Base-by-base conservation (phyloP, 2,888 invertebrate species). In the Dynastes grantii region DNA sequence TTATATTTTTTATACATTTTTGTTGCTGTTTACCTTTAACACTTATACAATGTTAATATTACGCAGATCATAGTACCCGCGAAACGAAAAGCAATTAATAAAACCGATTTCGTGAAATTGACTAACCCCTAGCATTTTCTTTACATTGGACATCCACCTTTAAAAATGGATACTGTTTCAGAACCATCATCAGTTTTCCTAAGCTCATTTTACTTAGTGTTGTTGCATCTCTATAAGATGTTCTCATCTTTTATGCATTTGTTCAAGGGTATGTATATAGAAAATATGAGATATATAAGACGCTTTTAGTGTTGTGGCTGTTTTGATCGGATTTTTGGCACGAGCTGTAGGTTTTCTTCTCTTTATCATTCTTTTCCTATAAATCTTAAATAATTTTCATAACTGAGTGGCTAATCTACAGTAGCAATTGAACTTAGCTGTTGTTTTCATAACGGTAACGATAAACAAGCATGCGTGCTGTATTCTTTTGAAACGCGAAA, bases 181-280 rank as follows among this genome's bases (percentile, higher is more conserved):
- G 78, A 78, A 73, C 78, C 78, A 71, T 78, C 78, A 63, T 71
- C 70, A 78, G 71, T 78, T 73, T 78, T 71, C 78, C 78, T 78
- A 78, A 73, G 78, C 76, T 78, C 76, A 76, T 76, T 78, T 76
- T 78, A 76, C 76, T 78, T 76, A 76, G 76, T 78, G 76, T 76
- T 78, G 63, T 75, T 78, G 53, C 76, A 76, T 70, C 78, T 78
- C 58, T 78, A 76, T 78, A 78, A 76, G 78, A 76, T 76, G 76
- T 78, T 78, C 76, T 67, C 78, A 53, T 78, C 78, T 63, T 78
- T 78, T 78, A 58, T 78, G 61, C 78, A 78, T 68, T 76, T 76
- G 51, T 76, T 78, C 49, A 76, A 76, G 78, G 78, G 78, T 78
- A 78, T 78, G 78, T 78, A 78, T 78, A 75, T 53, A 45, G 22